A percentile compares a stretch with the other conserved stretches of the same genome.
Conservation (phyloP, 2,113 vertebrate genomes). For the Odocoileus hemionus region DNA sequence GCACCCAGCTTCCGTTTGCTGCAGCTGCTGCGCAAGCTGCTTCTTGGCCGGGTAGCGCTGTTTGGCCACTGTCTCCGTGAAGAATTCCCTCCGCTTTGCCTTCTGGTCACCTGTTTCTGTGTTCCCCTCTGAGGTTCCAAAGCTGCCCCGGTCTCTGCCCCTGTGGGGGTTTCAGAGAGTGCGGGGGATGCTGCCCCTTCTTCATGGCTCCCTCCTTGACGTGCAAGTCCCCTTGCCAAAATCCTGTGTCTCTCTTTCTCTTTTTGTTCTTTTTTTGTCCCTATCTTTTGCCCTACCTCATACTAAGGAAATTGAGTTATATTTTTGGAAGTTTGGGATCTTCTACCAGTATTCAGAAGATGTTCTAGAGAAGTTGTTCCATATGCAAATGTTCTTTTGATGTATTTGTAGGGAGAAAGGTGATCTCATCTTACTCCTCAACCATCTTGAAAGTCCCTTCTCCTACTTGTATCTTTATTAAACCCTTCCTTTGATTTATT, state of each 20-base stretch:
- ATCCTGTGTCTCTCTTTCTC: accelerated
- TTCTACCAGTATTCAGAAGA: not conserved
- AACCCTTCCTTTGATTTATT: not conserved
- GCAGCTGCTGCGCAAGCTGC: not conserved
- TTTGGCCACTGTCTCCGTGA: not conserved
- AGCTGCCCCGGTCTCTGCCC: not conserved
- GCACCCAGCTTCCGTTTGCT: not conserved
- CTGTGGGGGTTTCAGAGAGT: not conserved
- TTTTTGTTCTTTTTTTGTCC: not conserved
- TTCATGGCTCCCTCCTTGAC: not conserved
- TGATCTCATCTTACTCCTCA: not conserved
- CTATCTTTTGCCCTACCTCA: not conserved
- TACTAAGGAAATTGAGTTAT: not conserved
- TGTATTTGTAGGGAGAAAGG: not conserved
- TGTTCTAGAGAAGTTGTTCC: not conserved
- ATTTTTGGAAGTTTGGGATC: not conserved
- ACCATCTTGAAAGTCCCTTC: not conserved
- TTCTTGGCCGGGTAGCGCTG: not conserved
- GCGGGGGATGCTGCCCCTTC: not conserved
- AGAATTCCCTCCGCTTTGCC: not conserved
- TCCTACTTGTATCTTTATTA: not conserved
- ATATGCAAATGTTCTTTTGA: not conserved
- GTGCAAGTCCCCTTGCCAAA: not conserved
- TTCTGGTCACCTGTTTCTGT: not conserved
- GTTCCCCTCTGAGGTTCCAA: not conserved